Evolutionary conservation across 2,888 invertebrate genomes (phyloP), one percentile per base, ranked within the genome.

Genomic region (Phaonia tiefii): DNA sequence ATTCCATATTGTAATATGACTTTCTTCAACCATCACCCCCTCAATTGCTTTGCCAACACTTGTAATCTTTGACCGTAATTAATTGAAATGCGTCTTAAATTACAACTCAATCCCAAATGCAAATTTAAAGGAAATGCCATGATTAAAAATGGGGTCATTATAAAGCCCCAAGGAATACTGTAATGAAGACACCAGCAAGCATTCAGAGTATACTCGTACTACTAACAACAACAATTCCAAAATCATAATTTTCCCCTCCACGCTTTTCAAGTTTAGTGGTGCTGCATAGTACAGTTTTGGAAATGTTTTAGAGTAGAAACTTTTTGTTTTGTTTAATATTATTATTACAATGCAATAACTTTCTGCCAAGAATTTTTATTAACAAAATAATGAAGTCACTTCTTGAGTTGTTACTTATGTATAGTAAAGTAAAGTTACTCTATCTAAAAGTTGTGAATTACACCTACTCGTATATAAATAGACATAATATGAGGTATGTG

Each of bases 91-190:
- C 31, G 3, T 3, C 8, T 8, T 31, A 31, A 31, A 31, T 31
- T 31, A 31, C 31, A 31, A 31, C 3, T 5, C 31, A 31, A 46
- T 15, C 46, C 46, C 17, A 46, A 46, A 46, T 17, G n/a, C 5
- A 46, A 46, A 46, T 46, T 46, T 17, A 46, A 58, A 58, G 58
- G 58, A 58, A n/a, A 58, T 31, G 58, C 15, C 17, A 58, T 58
- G 26, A 58, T 58, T 58, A 58, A 58, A 58, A 58, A 31, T 31
- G 15, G 58, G n/a, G 15, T 58, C 31, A 58, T 58, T 31, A 58
- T 58, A 15, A 37, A 58, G 58, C 58, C 58, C 31, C 31, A 37
- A 58, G 58, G 58, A 58, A 15, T 3, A 31, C 31, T 31, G 31
- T 31, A 8, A 3, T 5, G 8, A 8, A 31, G 31, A 31, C 3